Base-by-base conservation (phyloP, 2,888 invertebrate species). In the Limenitis camilla region DNA sequence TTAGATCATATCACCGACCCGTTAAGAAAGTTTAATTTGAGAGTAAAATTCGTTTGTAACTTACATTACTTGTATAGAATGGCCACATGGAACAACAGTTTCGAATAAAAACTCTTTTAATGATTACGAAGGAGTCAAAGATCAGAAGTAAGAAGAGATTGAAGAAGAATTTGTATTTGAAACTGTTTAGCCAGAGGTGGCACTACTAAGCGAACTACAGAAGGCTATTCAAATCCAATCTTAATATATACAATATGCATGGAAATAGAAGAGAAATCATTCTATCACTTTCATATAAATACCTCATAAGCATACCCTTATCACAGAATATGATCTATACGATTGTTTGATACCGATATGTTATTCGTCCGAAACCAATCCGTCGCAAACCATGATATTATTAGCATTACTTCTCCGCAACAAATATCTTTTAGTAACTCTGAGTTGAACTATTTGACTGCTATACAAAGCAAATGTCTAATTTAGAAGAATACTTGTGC, bases 151-250 rank as follows among this genome's bases (percentile, higher is more conserved):
- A 33, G 41, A 42, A 53, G 27, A 38, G 9, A 39, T 45, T 52
- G 40, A 56, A 61, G 53, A 45, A 55, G 40, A 38, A 49, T 36
- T 46, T 11, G 43, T 39, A 53, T 53, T 55, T 61, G 65, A 66
- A 67, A 70, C 71, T 66, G 74, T 56, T 66, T 55, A 66, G 70
- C 55, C 69, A 46, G 38, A 51, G 60, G 72, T 71, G 70, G 71
- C 81, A 55, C 76, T 68, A 75, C 85, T 85, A 86, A 77, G 81
- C 85, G 81, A 74, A 76, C 85, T 86, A 85, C 84, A 80, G 84
- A 84, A 81, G 75, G 69, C 73, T 78, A 78, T 65, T 81, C 74
- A 81, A 83, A 84, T 83, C 76, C 76, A 82, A 84, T 76, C 81
- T 76, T 81, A 72, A 53, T 68, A 68, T 71, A 68, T 73, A 74